Percentiles rank a stretch among this genome's conserved stretches.
phyloP scores from a whole-genome alignment of 2,113 vertebrate species.

The Microtus ochrogaster region DNA sequence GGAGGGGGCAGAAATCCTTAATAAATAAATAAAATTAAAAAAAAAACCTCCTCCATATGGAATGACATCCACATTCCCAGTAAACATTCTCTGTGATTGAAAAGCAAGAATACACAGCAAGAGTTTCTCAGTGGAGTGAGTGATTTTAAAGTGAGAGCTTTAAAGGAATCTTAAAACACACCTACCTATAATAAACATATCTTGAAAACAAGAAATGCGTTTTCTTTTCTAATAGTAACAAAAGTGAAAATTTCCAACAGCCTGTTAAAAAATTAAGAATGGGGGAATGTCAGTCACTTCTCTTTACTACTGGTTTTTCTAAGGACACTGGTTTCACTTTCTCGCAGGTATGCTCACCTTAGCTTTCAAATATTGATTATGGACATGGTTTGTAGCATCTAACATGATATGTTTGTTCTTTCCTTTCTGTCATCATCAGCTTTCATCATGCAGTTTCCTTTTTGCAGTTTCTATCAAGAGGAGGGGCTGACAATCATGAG shows the following conservation, averaged over 20 bases:
- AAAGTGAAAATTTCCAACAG: background rate
- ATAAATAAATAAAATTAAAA: too few relatives aligned
- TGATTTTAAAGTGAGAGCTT: background rate
- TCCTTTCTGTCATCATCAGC: background rate
- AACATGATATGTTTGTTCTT: background rate
- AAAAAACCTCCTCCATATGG: background rate
- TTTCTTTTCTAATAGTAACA: background rate
- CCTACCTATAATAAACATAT: background rate
- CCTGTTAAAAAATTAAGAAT: too few relatives aligned
- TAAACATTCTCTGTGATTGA: background rate
- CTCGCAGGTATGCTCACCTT: background rate
- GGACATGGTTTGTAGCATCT: background rate
- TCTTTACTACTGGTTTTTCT: background rate
- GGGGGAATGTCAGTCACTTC: background rate
- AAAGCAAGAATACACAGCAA: background rate
- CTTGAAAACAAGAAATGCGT: background rate
- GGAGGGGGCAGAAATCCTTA: too few relatives aligned
- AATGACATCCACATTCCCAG: background rate
- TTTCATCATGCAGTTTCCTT: slow-evolving; percentile 63
- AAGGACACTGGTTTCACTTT: background rate
- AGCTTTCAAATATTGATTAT: background rate
- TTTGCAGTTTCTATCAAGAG: slow-evolving; percentile 61
- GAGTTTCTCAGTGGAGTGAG: background rate
- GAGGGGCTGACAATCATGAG: slow-evolving; percentile 21
- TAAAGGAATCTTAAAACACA: background rate